Percentiles rank a stretch among this genome's conserved stretches.
These are phyloP conservation scores for Campylomormyrus numenius DNA, from an alignment of 2,113 vertebrate genomes.

Conservation along the genomic window DNA sequence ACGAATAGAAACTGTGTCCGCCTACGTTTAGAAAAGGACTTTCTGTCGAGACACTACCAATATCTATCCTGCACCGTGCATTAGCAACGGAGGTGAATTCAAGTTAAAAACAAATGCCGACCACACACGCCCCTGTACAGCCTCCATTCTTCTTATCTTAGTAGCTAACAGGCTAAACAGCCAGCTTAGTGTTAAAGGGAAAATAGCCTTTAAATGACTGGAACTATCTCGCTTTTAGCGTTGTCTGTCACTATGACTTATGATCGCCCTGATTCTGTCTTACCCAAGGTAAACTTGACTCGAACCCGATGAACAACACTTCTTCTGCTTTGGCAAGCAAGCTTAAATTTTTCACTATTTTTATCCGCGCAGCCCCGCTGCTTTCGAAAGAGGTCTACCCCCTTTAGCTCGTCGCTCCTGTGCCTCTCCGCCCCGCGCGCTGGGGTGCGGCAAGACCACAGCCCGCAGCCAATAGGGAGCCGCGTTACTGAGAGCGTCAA, in stretches of 20 bases:
- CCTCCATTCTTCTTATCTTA: not conserved
- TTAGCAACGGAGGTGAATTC: not conserved
- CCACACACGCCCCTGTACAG: not conserved
- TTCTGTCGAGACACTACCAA: not conserved
- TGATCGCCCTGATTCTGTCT: not conserved
- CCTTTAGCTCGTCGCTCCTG: not conserved
- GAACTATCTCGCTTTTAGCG: not conserved
- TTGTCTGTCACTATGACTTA: not conserved
- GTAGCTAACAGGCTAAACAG: conserved; percentile 3
- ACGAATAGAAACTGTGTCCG: not conserved
- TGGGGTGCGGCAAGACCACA: conserved; percentile 17
- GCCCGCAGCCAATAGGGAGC: not conserved
- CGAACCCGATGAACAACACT: not conserved
- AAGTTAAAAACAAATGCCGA: not conserved
- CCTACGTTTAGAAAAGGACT: not conserved
- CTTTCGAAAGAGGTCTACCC: conserved; percentile 7
- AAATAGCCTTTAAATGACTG: not conserved
- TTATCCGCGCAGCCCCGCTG: conserved; percentile 17
- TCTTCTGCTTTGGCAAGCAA: not conserved
- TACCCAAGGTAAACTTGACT: conserved; percentile 1
- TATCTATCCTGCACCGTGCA: not conserved
- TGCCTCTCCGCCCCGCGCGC: conserved; percentile 17
- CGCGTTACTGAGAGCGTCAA: not conserved
- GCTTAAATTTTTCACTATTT: conserved; percentile 9
- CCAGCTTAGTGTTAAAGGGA: not conserved